A percentile compares a stretch with the other conserved stretches of the same genome.
Conservation (phyloP, 2,797 vertebrate species). For the Salmo trutta region DNA sequence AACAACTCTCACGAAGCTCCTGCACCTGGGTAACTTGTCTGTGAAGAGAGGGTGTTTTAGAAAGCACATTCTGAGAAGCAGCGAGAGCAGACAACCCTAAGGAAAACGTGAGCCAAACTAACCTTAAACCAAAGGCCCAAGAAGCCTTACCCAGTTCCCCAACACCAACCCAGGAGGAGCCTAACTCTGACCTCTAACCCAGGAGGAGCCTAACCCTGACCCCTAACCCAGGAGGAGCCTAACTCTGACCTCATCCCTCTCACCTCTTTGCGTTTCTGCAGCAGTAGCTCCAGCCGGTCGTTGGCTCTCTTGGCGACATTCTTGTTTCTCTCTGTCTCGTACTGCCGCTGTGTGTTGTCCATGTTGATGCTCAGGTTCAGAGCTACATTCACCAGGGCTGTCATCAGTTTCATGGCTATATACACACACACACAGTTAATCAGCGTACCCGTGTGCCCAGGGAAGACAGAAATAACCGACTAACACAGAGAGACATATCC, state of each 20-base stretch:
- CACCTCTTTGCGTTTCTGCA: conserved; percentile 99
- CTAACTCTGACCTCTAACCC: not conserved
- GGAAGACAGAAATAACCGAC: too few species aligned
- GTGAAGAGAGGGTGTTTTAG: too few species aligned
- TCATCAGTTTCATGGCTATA: conserved; percentile 99
- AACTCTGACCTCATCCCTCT: conserved; percentile 27
- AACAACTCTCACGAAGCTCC: too few species aligned
- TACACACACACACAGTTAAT: not conserved
- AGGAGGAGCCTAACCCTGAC: too few species aligned
- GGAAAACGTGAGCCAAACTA: too few species aligned
- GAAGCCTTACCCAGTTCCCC: not conserved
- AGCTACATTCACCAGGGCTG: conserved; percentile 98
- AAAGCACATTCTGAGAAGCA: too few species aligned
- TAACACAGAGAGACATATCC: too few species aligned
- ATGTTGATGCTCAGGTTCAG: conserved; percentile 99
- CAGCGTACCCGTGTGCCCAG: not conserved
- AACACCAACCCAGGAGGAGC: not conserved
- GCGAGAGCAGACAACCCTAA: too few species aligned
- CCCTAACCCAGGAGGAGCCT: not conserved
- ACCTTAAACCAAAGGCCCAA: too few species aligned
- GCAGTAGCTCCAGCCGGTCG: conserved; percentile 91
- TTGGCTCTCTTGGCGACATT: conserved; percentile 97
- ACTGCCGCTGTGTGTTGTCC: conserved; percentile 98
- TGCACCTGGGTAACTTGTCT: too few species aligned
- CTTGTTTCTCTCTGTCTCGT: conserved; percentile 96